phyloP scores from a whole-genome alignment of 1,140 invertebrate genomes.

The Megalopta genalis region DNA sequence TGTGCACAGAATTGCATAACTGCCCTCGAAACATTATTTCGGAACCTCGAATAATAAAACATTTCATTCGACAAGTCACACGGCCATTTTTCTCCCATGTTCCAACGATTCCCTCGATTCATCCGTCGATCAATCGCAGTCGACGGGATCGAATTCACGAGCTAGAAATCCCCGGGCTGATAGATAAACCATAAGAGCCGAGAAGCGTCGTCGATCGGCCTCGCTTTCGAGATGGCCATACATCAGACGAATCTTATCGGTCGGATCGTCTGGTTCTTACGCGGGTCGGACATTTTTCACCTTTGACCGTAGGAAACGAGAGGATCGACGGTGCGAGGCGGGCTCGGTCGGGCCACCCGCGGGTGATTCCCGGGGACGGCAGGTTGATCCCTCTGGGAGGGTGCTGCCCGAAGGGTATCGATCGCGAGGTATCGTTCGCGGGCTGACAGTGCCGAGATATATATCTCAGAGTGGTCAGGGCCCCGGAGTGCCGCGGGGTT shows the following conservation, averaged over 20 bases:
- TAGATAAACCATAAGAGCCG: no score
- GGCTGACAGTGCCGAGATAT: constrained; percentile 59
- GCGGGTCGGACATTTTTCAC: constrained; percentile 39
- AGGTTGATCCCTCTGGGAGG: constrained; percentile 47
- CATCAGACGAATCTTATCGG: neutral
- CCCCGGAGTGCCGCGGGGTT: constrained; percentile 51
- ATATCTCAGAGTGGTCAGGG: constrained; percentile 51
- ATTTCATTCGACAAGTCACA: no score
- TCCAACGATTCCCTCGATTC: no score
- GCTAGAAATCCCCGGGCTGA: no score
- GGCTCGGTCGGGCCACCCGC: constrained; percentile 44
- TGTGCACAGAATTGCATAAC: no score
- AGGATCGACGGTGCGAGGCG: neutral
- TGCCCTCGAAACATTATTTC: no score
- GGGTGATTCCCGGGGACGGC: constrained; percentile 36
- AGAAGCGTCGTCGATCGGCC: neutral
- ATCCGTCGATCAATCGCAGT: no score
- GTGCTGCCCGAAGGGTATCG: constrained; percentile 44
- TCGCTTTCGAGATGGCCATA: constrained; percentile 7
- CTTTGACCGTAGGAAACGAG: constrained; percentile 35
- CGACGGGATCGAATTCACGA: no score
- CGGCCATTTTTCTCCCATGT: no score
- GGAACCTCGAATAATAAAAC: no score
- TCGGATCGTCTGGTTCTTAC: constrained; percentile 22
- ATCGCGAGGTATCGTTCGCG: constrained; percentile 61